Conservation (phyloP, 1,140 invertebrate species). For the Steinernema khuongi region DNA sequence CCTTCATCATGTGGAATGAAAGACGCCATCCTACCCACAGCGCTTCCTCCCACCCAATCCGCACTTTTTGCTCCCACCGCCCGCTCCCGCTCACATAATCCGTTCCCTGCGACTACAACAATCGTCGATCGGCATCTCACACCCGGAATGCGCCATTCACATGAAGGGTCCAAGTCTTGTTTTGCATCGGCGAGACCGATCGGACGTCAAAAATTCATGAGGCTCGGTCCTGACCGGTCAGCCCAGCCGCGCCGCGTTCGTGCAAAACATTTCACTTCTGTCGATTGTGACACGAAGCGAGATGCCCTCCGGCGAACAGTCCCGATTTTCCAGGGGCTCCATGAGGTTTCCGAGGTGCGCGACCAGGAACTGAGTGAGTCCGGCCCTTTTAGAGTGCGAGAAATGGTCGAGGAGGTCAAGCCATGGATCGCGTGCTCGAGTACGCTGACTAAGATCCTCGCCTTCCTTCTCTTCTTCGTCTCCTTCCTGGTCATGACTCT, state of each 20-base stretch:
- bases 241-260: neutral
- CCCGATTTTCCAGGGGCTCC: neutral
- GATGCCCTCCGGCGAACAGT: neutral
- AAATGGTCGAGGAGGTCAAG: constrained; percentile 10
- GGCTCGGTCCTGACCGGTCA: neutral
- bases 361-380: neutral
- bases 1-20: too few relatives aligned
- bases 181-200: neutral
- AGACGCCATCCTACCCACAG: neutral
- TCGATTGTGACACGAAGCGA: constrained; percentile 4
- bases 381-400: neutral
- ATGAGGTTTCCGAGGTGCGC: neutral
- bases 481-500: neutral
- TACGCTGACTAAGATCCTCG: neutral
- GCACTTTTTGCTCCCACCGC: too few relatives aligned
- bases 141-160: neutral
- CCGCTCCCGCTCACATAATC: neutral
- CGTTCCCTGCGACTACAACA: neutral
- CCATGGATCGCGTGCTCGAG: neutral
- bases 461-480: neutral
- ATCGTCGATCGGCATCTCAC: neutral
- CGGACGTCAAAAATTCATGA: neutral
- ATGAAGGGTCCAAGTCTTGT: neutral
- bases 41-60: neutral
- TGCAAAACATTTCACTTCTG: neutral